A percentile compares a stretch with the other conserved stretches of the same genome.
phyloP scores from a whole-genome alignment of 2,797 vertebrate genomes.

The Smutsia gigantea region DNA sequence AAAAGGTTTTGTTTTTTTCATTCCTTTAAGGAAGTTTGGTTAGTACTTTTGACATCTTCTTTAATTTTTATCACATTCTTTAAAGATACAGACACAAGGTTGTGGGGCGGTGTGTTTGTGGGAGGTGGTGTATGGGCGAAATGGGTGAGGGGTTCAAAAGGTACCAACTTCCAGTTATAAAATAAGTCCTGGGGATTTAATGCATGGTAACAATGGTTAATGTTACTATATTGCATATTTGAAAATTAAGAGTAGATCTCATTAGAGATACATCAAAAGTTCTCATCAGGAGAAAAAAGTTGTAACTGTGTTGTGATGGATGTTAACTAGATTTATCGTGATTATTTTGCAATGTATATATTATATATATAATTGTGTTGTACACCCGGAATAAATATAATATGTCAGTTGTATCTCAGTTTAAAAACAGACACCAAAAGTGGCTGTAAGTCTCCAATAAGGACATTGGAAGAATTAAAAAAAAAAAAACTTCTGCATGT shows the following conservation, averaged over 20 bases:
- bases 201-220: not conserved
- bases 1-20: not conserved
- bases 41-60: conserved; percentile 42
- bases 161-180: not conserved
- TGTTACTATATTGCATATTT: not conserved
- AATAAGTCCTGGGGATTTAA: not conserved
- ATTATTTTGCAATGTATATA: not conserved
- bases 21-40: not conserved
- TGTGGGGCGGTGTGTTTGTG: not conserved
- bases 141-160: not conserved
- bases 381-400: not conserved
- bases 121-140: not conserved
- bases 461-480: not conserved
- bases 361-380: not conserved
- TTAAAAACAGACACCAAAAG: not conserved
- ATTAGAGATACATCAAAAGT: not conserved
- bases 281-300: not conserved
- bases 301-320: not conserved
- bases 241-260: not conserved
- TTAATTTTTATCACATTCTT: not conserved
- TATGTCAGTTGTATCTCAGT: not conserved
- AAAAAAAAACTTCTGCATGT: not conserved
- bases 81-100: not conserved
- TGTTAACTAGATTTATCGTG: not conserved
- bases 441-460: not conserved